Evolutionary conservation across 2,113 vertebrate genomes (phyloP).

Genomic region (Xiphias gladius): DNA sequence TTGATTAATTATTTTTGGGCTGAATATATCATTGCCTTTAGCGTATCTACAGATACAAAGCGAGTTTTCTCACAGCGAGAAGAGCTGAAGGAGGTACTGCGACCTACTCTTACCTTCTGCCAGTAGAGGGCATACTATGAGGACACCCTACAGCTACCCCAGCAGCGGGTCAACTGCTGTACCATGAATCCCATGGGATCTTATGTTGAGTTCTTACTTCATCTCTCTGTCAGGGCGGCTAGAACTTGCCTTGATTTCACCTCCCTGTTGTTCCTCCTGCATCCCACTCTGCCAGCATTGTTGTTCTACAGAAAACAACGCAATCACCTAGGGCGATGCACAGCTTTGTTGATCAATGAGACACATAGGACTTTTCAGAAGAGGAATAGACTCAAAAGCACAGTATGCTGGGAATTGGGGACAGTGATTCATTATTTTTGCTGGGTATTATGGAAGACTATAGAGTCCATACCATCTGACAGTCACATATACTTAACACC

Average conservation of each 20-base stretch:
- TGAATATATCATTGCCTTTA: conserved; percentile 41
- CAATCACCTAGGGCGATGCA: conserved; percentile 70
- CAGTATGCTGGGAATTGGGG: conserved; percentile 58
- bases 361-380: conserved; percentile 57
- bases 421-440: conserved; percentile 33
- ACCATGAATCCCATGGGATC: conserved; percentile 63
- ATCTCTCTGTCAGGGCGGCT: conserved; percentile 14
- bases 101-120: conserved; percentile 41
- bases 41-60: conserved; percentile 22
- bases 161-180: conserved; percentile 57
- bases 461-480: conserved; percentile 23
- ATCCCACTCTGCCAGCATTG: conserved; percentile 52
- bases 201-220: conserved; percentile 3
- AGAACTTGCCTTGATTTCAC: conserved; percentile 66
- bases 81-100: conserved; percentile 38
- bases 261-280: conserved; percentile 58
- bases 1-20: conserved; percentile 38
- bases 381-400: conserved; percentile 56
- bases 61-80: conserved; percentile 21
- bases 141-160: conserved; percentile 50
- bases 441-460: conserved; percentile 44
- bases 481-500: conserved; percentile 6
- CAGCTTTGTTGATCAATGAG: conserved; percentile 73
- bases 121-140: conserved; percentile 55
- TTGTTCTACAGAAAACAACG: conserved; percentile 65